These are phyloP conservation scores for Potamilus streckersoni DNA, from an alignment of 1,140 invertebrate species.

Conservation along the genomic window DNA sequence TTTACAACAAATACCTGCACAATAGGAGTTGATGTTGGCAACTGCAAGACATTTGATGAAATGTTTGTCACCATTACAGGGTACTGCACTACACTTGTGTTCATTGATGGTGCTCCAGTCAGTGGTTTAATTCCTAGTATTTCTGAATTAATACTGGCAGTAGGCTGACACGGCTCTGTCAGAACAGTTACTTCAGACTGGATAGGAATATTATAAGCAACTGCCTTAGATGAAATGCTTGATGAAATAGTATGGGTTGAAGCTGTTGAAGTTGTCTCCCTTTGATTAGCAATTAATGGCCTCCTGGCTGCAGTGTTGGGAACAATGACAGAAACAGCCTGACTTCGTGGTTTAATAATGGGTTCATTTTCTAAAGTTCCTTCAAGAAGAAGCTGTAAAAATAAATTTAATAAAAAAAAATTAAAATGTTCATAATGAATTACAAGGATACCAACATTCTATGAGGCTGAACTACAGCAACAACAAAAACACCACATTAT, in stretches of 20 bases:
- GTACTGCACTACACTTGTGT: too few species aligned
- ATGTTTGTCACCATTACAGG: too few species aligned
- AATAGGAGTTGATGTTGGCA: constrained; percentile 29
- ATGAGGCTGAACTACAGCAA: not conserved
- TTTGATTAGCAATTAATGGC: not conserved
- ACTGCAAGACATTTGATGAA: not conserved
- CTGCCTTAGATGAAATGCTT: not conserved
- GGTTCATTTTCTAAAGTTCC: constrained; percentile 13
- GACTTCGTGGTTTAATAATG: constrained; percentile 5
- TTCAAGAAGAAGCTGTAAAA: constrained; percentile 38
- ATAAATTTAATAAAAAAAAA: too few species aligned
- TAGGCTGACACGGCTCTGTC: not conserved
- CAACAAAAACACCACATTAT: not conserved
- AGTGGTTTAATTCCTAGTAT: constrained; percentile 28
- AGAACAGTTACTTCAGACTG: not conserved
- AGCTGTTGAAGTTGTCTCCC: not conserved
- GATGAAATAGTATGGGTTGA: not conserved
- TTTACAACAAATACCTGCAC: constrained; percentile 58
- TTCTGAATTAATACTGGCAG: not conserved
- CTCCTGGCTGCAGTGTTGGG: constrained; percentile 15
- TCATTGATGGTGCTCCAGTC: constrained; percentile 3
- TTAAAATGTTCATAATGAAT: too few species aligned
- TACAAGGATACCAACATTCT: too few species aligned
- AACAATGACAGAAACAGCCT: constrained; percentile 44
- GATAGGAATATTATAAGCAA: not conserved